phyloP scores from a whole-genome alignment of 2,797 vertebrate species.

The Mionectes olivaceus region DNA sequence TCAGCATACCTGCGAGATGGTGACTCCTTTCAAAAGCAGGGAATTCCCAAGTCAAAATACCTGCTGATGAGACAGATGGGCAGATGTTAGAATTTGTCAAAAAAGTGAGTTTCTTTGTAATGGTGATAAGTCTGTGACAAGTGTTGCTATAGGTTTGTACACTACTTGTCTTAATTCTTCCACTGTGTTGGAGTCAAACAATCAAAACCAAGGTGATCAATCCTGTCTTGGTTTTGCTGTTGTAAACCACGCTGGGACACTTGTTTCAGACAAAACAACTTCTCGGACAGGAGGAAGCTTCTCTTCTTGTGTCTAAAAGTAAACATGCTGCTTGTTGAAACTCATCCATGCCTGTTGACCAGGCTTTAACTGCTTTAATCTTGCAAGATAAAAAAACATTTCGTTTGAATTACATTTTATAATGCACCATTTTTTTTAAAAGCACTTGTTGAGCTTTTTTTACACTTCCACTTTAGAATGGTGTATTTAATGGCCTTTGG shows the following conservation, averaged over 20 bases:
- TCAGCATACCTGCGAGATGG: background rate
- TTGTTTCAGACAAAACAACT: background rate
- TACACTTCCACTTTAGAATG: background rate
- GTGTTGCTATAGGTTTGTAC: fast-evolving
- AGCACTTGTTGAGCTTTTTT: background rate
- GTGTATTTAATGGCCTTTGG: background rate
- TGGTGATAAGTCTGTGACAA: background rate
- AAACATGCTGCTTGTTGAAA: background rate
- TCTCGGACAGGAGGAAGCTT: background rate
- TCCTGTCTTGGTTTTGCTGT: background rate
- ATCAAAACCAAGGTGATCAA: background rate
- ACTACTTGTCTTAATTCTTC: background rate
- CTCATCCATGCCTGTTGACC: background rate
- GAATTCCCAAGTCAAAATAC: background rate
- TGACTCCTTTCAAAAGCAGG: background rate
- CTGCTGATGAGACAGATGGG: background rate
- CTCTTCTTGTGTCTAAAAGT: background rate
- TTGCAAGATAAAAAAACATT: background rate
- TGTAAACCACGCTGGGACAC: background rate
- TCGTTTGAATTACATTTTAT: background rate
- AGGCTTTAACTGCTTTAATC: background rate
- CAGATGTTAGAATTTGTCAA: background rate
- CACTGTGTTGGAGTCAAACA: background rate
- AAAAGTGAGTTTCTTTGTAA: background rate
- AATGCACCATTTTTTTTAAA: background rate